Base-by-base conservation (phyloP, 2,888 invertebrate genomes). In the Hydroisotoma schaefferi region DNA sequence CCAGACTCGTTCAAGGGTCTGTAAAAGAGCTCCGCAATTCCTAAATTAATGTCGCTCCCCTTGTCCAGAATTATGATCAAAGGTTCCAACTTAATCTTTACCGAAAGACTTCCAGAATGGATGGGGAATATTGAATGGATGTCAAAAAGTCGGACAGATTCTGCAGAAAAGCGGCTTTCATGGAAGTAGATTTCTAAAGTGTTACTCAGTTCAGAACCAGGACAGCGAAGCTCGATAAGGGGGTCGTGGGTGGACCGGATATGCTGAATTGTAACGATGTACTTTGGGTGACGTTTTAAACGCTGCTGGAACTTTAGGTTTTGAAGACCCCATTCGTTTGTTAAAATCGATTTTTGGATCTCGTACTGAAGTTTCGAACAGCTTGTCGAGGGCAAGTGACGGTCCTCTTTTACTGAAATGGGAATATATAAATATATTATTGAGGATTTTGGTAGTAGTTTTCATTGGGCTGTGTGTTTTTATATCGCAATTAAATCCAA, bases 91-190 rank as follows among this genome's bases (percentile, higher is more conserved):
- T 62, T 69, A 37, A 71, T 57, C 43, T 67, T 66, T 4, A 71
- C 68, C 33, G 52, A 61, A 61, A 71, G 61, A 5, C 61, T 48
- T 1, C 71, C 71, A 0, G 69, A 62, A 38, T 71, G 71, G 26
- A 71, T 59, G 2, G 71, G 71, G 60, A 71, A 71, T 33, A 71
- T 71, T n/a, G 69, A 69, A 40, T 69, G 63, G 29, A 71, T 71
- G 57, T 71, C 71, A 56, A 71, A 71, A 4, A 71, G 65, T 10
- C 71, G 67, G 37, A 71, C 71, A 22, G 69, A 68, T 15, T 68
- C 69, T 0, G 71, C 71, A 27, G 59, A 58, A 55, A 70, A 70
- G 12, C 67, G 56, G 8, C 61, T 62, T 44, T 71, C 71, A 37
- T 69, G 68, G 52, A 71, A 71, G 43, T 66, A 61, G 25, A 71